These are phyloP conservation scores for Pterophyllum scalare DNA, from an alignment of 2,113 vertebrate species.

Conservation along the genomic window DNA sequence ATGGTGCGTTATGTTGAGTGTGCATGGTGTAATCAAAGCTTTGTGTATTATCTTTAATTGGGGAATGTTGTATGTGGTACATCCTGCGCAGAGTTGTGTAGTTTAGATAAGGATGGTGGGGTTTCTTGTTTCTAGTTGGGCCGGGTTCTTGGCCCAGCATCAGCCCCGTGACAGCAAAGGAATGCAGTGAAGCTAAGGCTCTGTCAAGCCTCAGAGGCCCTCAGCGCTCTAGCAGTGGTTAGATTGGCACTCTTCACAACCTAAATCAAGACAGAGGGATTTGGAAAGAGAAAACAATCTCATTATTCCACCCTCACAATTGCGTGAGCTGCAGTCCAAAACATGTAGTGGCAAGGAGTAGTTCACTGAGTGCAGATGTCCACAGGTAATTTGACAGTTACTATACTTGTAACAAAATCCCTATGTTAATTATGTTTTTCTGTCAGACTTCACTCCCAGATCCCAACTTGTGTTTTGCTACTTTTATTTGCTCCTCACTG, in stretches of 20 bases:
- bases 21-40: not conserved
- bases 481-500: not conserved
- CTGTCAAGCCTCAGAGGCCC: not conserved
- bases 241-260: not conserved
- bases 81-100: not conserved
- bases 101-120: not conserved
- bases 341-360: not conserved
- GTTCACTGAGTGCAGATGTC: slow-evolving; percentile 1
- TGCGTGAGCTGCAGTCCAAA: not conserved
- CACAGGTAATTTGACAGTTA: not conserved
- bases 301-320: slow-evolving; percentile 4
- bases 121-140: not conserved
- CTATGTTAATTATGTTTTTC: not conserved
- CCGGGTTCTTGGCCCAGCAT: not conserved
- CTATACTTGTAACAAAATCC: slow-evolving; percentile 7
- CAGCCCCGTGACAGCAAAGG: slow-evolving; percentile 3
- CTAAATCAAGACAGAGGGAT: slow-evolving; percentile 10
- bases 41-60: not conserved
- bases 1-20: too few relatives aligned
- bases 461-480: not conserved
- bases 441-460: not conserved
- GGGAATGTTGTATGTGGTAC: not conserved
- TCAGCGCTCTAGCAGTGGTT: not conserved
- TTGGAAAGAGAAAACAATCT: slow-evolving; percentile 19
- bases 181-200: not conserved